Percentiles rank a stretch among this genome's conserved stretches.
These are phyloP conservation scores for Chymomyza costata DNA, from an alignment of 1,140 invertebrate genomes.

Conservation along the genomic window DNA sequence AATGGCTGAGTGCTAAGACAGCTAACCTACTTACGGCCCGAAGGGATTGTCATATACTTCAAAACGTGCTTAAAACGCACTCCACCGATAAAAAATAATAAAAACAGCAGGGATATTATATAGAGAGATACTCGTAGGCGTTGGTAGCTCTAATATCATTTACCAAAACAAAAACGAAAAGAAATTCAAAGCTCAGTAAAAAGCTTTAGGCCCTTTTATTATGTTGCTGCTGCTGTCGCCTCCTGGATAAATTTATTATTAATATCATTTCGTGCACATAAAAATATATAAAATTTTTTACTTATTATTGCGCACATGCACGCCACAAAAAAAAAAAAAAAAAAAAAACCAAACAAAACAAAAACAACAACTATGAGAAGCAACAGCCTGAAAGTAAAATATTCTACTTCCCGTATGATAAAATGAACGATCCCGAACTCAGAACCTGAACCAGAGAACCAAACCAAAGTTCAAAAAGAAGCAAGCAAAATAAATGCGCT, in stretches of 20 bases:
- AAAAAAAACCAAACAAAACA: conserved; percentile 15
- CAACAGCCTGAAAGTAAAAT: no score
- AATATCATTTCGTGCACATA: conserved; percentile 22
- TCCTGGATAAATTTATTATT: conserved; percentile 38
- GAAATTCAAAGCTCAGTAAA: conserved; percentile 9
- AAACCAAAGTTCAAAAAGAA: conserved; percentile 13
- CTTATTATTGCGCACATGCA: conserved; percentile 29
- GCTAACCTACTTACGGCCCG: no score
- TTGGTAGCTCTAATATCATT: conserved; percentile 34
- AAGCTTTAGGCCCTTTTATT: conserved; percentile 22
- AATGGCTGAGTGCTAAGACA: no score
- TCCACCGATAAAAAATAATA: conserved; percentile 53
- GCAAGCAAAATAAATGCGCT: conserved; percentile 40
- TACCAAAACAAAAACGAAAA: conserved; percentile 14
- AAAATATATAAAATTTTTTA: conserved; percentile 16
- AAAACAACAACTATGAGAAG: background rate
- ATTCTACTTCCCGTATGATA: no score
- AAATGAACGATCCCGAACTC: background rate
- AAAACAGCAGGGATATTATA: no score
- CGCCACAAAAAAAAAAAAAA: conserved; percentile 13
- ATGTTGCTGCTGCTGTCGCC: conserved; percentile 4
- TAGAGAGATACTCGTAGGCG: conserved; percentile 5
- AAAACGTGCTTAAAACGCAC: no score
- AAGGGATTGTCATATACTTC: no score
- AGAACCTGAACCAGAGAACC: background rate